Conservation (phyloP, 2,113 vertebrate genomes). For the Salminus brasiliensis region DNA sequence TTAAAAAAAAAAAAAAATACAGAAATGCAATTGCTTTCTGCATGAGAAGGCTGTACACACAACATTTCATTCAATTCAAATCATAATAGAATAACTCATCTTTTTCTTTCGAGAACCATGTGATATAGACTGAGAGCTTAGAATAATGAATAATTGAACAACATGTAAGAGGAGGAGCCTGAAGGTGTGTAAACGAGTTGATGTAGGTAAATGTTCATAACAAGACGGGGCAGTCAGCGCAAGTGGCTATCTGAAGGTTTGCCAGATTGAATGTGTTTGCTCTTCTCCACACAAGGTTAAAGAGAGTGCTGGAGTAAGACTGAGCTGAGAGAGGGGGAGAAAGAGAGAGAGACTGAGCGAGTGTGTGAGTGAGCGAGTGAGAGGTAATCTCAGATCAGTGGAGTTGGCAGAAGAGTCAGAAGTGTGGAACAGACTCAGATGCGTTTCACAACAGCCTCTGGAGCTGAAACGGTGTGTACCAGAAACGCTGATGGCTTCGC, state of each 20-base stretch:
- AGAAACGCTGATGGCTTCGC: conserved; percentile 47
- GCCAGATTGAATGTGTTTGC: not conserved
- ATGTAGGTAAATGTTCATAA: conserved; percentile 1
- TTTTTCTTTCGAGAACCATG: too few relatives aligned
- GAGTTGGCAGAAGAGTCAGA: conserved; percentile 43
- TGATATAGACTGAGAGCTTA: too few relatives aligned
- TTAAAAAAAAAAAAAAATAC: too few relatives aligned
- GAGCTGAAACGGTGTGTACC: conserved; percentile 45
- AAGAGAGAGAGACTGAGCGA: conserved; percentile 15
- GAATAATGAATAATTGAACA: too few relatives aligned
- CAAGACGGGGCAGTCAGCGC: not conserved
- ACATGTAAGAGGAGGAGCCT: not conserved
- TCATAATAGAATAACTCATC: too few relatives aligned
- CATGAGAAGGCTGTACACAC: too few relatives aligned
- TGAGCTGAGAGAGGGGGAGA: not conserved
- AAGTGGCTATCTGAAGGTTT: not conserved
- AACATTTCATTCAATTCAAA: too few relatives aligned
- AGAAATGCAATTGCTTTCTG: too few relatives aligned
- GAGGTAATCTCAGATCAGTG: conserved; percentile 39
- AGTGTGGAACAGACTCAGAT: conserved; percentile 54
- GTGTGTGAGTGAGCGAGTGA: not conserved
- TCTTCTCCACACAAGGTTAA: not conserved
- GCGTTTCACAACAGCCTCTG: conserved; percentile 64
- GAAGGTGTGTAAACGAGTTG: too few relatives aligned
- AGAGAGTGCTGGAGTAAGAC: not conserved